Conservation (phyloP, 2,113 vertebrate species). For the Cygnus buccinator region DNA sequence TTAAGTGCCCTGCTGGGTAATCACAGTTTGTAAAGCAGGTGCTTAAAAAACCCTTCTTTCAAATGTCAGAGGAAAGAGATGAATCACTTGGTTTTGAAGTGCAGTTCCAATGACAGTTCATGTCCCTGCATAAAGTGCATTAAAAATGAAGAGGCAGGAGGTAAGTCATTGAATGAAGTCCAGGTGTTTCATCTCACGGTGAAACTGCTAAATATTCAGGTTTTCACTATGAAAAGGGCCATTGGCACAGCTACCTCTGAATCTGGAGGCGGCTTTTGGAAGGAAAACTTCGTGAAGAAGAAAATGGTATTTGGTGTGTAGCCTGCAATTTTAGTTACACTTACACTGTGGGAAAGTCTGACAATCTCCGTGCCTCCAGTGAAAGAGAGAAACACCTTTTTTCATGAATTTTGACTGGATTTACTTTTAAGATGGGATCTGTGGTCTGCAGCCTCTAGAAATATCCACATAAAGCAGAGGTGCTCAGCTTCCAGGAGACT, state of each 20-base stretch:
- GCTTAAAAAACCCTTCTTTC: not conserved
- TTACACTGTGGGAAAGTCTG: not conserved
- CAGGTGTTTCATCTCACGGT: not conserved
- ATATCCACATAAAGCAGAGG: not conserved
- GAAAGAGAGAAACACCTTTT: not conserved
- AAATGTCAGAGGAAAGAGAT: not conserved
- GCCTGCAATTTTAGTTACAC: not conserved
- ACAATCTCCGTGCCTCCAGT: not conserved
- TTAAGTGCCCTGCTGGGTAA: not conserved
- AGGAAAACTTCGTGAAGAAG: not conserved
- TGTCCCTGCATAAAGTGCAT: conserved; percentile 20
- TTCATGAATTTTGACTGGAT: not conserved
- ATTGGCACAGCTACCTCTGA: not conserved
- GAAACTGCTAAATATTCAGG: conserved; percentile 6
- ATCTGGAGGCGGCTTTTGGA: not conserved
- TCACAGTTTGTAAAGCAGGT: not conserved
- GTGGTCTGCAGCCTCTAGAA: not conserved
- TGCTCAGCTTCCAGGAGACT: not conserved
- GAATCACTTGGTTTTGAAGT: conserved; percentile 19
- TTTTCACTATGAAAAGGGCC: not conserved
- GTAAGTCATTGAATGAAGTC: not conserved
- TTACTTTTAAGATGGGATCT: not conserved
- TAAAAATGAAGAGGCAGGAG: conserved; percentile 10
- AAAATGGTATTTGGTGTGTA: not conserved
- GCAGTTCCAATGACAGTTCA: not conserved